Percentiles rank a stretch among this genome's conserved stretches.
Conservation (phyloP, 2,888 invertebrate genomes). For the Heliothis peltigera region DNA sequence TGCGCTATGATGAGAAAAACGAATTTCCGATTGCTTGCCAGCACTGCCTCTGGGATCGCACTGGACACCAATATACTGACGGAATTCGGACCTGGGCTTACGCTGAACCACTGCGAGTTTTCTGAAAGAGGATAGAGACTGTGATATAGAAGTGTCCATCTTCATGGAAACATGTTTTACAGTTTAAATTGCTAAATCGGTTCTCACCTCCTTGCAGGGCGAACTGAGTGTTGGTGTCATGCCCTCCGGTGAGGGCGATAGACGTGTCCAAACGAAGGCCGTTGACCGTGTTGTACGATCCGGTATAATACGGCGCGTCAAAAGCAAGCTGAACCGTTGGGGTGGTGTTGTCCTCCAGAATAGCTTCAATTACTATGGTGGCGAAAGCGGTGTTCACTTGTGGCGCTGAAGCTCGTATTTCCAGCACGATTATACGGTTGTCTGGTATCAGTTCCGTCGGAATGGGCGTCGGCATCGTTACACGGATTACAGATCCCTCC, state of each 20-base stretch:
- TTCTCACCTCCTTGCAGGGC: constrained; percentile 61
- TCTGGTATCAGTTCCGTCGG: constrained; percentile 53
- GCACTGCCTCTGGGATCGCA: too few species aligned
- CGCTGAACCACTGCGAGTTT: constrained; percentile 16
- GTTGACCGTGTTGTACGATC: constrained; percentile 42
- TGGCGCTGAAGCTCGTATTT: constrained; percentile 56
- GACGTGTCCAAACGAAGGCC: constrained; percentile 43
- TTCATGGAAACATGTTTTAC: too few species aligned
- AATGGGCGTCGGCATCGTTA: constrained; percentile 43
- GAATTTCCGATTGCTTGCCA: too few species aligned
- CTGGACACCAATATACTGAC: too few species aligned
- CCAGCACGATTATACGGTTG: constrained; percentile 54
- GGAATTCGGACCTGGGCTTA: too few species aligned
- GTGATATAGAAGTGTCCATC: not conserved
- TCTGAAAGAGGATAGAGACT: constrained; percentile 26
- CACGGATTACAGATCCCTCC: constrained; percentile 38
- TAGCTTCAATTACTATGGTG: constrained; percentile 55
- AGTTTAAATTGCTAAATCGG: not conserved
- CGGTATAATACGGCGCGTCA: constrained; percentile 55
- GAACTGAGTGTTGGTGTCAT: constrained; percentile 56
- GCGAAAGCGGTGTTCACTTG: constrained; percentile 20
- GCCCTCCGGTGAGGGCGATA: constrained; percentile 53
- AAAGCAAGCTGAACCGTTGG: constrained; percentile 49
- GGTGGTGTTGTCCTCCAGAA: constrained; percentile 18
- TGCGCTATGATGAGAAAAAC: constrained; percentile 53